phyloP scores from a whole-genome alignment of 37 sponge, comb jelly and placozoan species.

The Eunapius fragilis region DNA sequence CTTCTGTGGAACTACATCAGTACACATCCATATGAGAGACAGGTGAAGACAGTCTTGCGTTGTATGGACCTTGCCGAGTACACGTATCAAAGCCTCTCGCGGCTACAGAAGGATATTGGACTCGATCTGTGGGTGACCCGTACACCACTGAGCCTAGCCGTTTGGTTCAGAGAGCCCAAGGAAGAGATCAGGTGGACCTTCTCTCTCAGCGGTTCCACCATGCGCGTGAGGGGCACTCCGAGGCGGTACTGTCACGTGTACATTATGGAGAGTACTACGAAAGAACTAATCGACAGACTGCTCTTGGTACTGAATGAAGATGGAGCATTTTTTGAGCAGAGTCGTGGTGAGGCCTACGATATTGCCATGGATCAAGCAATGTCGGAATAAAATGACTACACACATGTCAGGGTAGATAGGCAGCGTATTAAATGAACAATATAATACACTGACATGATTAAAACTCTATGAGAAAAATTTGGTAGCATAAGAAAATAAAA shows the following conservation, averaged over 20 bases:
- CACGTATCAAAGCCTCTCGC: neutral
- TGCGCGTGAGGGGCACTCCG: neutral
- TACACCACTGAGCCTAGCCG: neutral
- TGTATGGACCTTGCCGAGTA: slow-evolving; percentile 1
- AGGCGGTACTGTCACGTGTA: slow-evolving; percentile 12
- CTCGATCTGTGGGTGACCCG: slow-evolving; percentile 8
- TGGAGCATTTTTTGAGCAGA: slow-evolving; percentile 6
- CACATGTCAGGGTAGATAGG: too few species aligned
- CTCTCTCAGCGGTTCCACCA: neutral
- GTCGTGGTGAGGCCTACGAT: neutral
- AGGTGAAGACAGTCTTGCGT: neutral
- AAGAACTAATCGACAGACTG: neutral
- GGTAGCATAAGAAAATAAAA: too few species aligned
- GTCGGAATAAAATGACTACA: too few species aligned
- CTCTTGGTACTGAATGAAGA: neutral
- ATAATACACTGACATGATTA: too few species aligned
- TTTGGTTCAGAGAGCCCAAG: slow-evolving; percentile 10
- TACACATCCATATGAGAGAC: slow-evolving; percentile 16
- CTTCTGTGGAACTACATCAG: slow-evolving; percentile 11
- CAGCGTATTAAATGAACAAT: too few species aligned
- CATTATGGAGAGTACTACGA: neutral
- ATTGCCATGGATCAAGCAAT: too few species aligned
- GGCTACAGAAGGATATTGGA: slow-evolving; percentile 7
- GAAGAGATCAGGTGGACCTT: neutral
- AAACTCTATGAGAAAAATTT: too few species aligned